A percentile compares a stretch with the other conserved stretches of the same genome.
Conservation (phyloP, 1,140 invertebrate genomes). For the Eupeodes corollae region DNA sequence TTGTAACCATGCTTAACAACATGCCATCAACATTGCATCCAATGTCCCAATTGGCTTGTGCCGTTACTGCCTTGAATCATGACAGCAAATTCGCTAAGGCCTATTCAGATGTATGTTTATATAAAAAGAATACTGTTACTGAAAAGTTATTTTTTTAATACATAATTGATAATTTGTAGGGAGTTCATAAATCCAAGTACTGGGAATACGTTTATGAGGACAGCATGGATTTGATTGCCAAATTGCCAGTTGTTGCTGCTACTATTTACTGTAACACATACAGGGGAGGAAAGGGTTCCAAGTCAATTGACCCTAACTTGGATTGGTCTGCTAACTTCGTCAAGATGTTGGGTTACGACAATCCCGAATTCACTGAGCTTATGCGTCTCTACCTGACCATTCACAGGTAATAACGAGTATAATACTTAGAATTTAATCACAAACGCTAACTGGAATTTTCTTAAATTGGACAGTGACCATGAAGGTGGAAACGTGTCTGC, state of each 20-base stretch:
- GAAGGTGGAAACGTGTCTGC: slow-evolving; percentile 94
- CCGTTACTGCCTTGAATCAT: slow-evolving; percentile 82
- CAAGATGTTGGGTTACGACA: slow-evolving; percentile 84
- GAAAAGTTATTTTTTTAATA: neutral
- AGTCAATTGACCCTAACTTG: slow-evolving; percentile 75
- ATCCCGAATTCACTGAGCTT: slow-evolving; percentile 78
- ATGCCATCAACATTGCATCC: slow-evolving; percentile 89
- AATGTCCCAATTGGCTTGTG: slow-evolving; percentile 91
- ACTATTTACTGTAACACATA: slow-evolving; percentile 90
- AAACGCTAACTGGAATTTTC: slow-evolving; percentile 3
- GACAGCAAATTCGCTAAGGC: slow-evolving; percentile 92
- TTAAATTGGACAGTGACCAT: slow-evolving; percentile 59
- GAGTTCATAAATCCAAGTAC: slow-evolving; percentile 36
- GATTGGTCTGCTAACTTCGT: slow-evolving; percentile 94
- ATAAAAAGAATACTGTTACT: neutral
- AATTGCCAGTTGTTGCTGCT: slow-evolving; percentile 86
- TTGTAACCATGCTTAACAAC: slow-evolving; percentile 89
- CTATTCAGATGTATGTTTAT: slow-evolving; percentile 50
- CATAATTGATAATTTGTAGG: slow-evolving; percentile 7
- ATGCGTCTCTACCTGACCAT: slow-evolving; percentile 93
- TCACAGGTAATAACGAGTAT: slow-evolving; percentile 46
- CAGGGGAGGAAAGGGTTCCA: slow-evolving; percentile 73
- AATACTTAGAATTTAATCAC: too few relatives aligned
- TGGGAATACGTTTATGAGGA: slow-evolving; percentile 83
- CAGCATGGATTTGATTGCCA: slow-evolving; percentile 92